These are phyloP conservation scores for Dusona sp. DNA, from an alignment of 2,888 invertebrate genomes.

Conservation along the genomic window DNA sequence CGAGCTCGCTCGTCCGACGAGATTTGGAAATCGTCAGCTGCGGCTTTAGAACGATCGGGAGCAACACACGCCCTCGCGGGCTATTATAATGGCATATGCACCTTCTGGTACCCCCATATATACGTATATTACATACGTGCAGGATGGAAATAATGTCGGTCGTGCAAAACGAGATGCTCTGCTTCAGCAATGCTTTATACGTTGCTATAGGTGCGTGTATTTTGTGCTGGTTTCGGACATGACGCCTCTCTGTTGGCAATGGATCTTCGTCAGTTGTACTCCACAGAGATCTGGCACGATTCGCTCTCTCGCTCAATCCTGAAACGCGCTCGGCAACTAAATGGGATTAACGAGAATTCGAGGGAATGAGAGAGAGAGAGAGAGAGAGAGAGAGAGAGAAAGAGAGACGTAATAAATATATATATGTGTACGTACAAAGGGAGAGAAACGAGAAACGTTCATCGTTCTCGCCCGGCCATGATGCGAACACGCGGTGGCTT, in stretches of 20 bases:
- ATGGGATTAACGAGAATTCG: slow-evolving; percentile 69
- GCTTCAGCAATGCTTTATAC: background rate
- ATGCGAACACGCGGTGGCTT: slow-evolving; percentile 62
- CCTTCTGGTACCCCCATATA: slow-evolving; percentile 8
- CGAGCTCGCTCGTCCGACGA: slow-evolving; percentile 11
- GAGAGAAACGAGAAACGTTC: slow-evolving; percentile 50
- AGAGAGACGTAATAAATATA: slow-evolving; percentile 35
- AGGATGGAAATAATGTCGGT: slow-evolving; percentile 56
- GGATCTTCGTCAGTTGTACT: slow-evolving; percentile 30
- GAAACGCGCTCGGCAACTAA: slow-evolving; percentile 61
- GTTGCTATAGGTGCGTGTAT: slow-evolving; percentile 31
- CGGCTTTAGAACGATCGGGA: slow-evolving; percentile 16
- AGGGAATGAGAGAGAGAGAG: slow-evolving; percentile 48
- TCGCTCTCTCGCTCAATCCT: slow-evolving; percentile 37
- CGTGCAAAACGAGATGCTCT: slow-evolving; percentile 48
- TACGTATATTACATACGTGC: slow-evolving; percentile 7
- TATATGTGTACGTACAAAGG: background rate
- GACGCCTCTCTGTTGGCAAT: slow-evolving; percentile 29
- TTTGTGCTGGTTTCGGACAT: slow-evolving; percentile 31
- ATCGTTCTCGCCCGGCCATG: slow-evolving; percentile 68
- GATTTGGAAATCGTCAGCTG: slow-evolving; percentile 46
- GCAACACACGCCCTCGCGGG: slow-evolving; percentile 21
- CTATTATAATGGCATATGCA: slow-evolving; percentile 37
- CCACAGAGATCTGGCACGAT: slow-evolving; percentile 56
- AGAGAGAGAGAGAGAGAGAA: too few species aligned